Conservation (phyloP, 2,888 invertebrate genomes). For the Leptinotarsa peninsularis region DNA sequence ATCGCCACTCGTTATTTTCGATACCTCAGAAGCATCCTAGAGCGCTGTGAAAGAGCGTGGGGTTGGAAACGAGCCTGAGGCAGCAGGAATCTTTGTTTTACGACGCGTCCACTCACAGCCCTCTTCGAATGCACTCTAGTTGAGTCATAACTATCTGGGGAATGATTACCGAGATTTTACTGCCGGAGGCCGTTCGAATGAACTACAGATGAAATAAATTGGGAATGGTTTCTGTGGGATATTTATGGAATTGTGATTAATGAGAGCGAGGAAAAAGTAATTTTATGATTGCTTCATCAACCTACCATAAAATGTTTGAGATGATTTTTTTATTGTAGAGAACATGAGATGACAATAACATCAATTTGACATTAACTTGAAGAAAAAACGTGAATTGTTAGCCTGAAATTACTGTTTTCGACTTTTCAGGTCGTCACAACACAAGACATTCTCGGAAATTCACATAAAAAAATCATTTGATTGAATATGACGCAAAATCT, state of each 20-base stretch:
- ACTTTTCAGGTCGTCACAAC: no score
- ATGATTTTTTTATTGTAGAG: neutral
- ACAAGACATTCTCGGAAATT: no score
- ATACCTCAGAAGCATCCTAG: slow-evolving; percentile 21
- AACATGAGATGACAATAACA: no score
- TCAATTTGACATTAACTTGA: no score
- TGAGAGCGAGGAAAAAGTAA: neutral
- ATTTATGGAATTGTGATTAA: slow-evolving; percentile 1
- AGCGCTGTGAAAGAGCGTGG: slow-evolving; percentile 16
- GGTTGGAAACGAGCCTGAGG: slow-evolving; percentile 48
- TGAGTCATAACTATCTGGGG: slow-evolving; percentile 60
- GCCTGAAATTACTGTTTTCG: no score
- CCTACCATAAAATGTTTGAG: neutral
- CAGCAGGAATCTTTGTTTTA: slow-evolving; percentile 58
- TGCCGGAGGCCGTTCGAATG: slow-evolving; percentile 47
- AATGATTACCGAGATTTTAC: slow-evolving; percentile 60
- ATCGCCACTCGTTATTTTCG: slow-evolving; percentile 13
- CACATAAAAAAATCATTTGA: no score
- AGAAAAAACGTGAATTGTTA: no score
- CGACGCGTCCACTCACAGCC: slow-evolving; percentile 58
- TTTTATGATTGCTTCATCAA: neutral
- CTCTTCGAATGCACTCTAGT: slow-evolving; percentile 57
- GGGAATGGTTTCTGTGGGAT: slow-evolving; percentile 29
- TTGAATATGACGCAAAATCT: no score
- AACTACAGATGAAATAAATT: slow-evolving; percentile 31